These are phyloP conservation scores for Octopus bimaculoides DNA, from an alignment of 1,140 invertebrate genomes.

Conservation along the genomic window DNA sequence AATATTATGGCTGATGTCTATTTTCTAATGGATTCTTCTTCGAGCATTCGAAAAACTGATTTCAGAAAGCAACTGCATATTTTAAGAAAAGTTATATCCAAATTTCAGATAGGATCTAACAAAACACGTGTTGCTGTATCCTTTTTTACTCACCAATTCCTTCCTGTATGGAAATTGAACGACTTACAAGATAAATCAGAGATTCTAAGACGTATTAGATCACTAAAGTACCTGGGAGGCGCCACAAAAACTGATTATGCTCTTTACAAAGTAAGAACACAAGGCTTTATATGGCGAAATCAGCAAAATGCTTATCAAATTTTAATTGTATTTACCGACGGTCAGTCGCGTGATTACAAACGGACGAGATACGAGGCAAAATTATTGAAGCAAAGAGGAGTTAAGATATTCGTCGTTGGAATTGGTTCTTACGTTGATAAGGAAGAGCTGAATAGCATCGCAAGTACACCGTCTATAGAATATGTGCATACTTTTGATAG, in stretches of 20 bases:
- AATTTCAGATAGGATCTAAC: slow-evolving; percentile 41
- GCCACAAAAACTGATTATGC: slow-evolving; percentile 27
- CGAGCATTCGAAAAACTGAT: slow-evolving; percentile 44
- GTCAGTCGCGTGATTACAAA: slow-evolving; percentile 36
- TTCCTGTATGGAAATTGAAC: slow-evolving; percentile 31
- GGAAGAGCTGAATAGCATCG: slow-evolving; percentile 36
- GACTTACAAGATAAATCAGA: slow-evolving; percentile 28
- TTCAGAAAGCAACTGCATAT: slow-evolving; percentile 41
- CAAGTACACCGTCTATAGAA: slow-evolving; percentile 17
- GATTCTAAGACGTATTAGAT: slow-evolving; percentile 26
- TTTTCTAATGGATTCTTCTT: slow-evolving; percentile 47
- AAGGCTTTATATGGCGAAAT: slow-evolving; percentile 31
- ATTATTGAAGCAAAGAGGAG: slow-evolving; percentile 11
- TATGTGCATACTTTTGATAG: slow-evolving; percentile 33
- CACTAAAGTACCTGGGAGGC: slow-evolving; percentile 19
- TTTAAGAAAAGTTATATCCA: slow-evolving; percentile 35
- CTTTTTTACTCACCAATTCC: slow-evolving; percentile 31
- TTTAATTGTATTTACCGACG: slow-evolving; percentile 47
- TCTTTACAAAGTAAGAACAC: slow-evolving; percentile 28
- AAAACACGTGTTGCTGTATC: slow-evolving; percentile 35
- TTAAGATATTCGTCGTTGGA: slow-evolving; percentile 42
- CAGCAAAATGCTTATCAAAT: slow-evolving; percentile 31
- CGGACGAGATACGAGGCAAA: slow-evolving; percentile 33
- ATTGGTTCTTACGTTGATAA: slow-evolving; percentile 33
- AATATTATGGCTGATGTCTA: slow-evolving; percentile 47